phyloP scores from a whole-genome alignment of 1,140 invertebrate genomes.

The Argopecten irradians region DNA sequence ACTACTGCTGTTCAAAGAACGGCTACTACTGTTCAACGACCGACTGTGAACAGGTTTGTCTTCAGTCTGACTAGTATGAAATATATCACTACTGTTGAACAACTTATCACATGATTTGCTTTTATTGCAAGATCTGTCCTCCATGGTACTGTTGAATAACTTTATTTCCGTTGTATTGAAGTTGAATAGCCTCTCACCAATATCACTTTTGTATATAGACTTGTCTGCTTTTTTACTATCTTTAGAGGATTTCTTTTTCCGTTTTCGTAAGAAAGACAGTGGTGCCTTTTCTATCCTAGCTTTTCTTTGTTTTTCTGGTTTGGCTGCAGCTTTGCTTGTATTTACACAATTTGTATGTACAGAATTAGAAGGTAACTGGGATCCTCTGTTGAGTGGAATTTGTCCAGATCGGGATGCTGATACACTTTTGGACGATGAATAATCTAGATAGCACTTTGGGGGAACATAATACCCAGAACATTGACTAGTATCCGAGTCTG shows the following conservation, averaged over 20 bases:
- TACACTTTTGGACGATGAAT: neutral
- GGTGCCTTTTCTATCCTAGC: neutral
- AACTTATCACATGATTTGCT: neutral
- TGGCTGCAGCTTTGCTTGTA: neutral
- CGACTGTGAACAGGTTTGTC: no score
- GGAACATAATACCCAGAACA: conserved; percentile 38
- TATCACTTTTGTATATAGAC: conserved; percentile 23
- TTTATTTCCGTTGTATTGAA: neutral
- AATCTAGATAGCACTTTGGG: conserved; percentile 28
- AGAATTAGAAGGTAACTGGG: conserved; percentile 26
- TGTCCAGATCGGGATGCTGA: neutral
- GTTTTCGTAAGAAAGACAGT: neutral
- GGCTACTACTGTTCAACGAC: no score
- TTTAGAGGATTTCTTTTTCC: conserved; percentile 19
- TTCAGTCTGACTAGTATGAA: no score
- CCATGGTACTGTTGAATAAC: neutral
- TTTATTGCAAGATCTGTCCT: neutral
- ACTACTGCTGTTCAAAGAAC: neutral
- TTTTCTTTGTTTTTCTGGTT: neutral
- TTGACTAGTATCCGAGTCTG: conserved; percentile 14
- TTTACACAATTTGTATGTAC: conserved; percentile 46
- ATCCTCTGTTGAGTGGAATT: neutral
- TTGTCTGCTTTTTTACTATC: conserved; percentile 26
- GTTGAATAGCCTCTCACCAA: neutral
- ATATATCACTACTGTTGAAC: neutral